Conservation (phyloP, 2,888 invertebrate genomes). For the Callimorpha dominula region DNA sequence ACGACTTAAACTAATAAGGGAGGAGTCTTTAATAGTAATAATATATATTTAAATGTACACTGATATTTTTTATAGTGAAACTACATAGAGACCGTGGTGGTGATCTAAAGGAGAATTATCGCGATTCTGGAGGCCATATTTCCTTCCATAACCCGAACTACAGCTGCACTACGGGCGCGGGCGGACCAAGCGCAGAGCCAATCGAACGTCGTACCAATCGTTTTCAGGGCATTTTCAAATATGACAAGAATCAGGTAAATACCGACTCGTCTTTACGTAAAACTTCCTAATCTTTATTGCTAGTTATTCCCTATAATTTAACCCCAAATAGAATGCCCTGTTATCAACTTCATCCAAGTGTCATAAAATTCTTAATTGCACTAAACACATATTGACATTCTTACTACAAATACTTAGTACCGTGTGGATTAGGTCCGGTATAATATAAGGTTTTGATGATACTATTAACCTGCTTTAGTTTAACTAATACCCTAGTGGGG, state of each 20-base stretch:
- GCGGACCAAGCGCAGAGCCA: constrained; percentile 74
- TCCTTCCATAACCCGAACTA: constrained; percentile 97
- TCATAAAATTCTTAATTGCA: not conserved
- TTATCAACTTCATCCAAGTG: not conserved
- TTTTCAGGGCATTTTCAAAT: constrained; percentile 90
- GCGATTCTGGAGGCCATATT: constrained; percentile 89
- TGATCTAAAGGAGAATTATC: constrained; percentile 75
- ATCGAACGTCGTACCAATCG: constrained; percentile 70
- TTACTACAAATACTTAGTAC: not conserved
- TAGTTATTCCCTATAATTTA: not conserved
- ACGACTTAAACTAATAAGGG: too few species aligned
- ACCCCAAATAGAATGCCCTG: not conserved
- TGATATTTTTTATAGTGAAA: constrained; percentile 54
- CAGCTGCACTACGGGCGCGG: constrained; percentile 74
- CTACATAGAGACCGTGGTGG: constrained; percentile 53
- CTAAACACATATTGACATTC: not conserved
- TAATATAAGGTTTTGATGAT: not conserved
- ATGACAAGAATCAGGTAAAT: constrained; percentile 91
- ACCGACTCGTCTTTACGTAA: not conserved
- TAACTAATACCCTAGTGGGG: not conserved
- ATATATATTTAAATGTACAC: not conserved
- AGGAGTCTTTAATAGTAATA: not conserved
- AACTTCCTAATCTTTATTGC: not conserved
- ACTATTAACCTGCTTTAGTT: not conserved
- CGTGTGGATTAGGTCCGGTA: too few species aligned